Base-by-base conservation (phyloP, 2,888 invertebrate genomes). In the Epinotia nisella region DNA sequence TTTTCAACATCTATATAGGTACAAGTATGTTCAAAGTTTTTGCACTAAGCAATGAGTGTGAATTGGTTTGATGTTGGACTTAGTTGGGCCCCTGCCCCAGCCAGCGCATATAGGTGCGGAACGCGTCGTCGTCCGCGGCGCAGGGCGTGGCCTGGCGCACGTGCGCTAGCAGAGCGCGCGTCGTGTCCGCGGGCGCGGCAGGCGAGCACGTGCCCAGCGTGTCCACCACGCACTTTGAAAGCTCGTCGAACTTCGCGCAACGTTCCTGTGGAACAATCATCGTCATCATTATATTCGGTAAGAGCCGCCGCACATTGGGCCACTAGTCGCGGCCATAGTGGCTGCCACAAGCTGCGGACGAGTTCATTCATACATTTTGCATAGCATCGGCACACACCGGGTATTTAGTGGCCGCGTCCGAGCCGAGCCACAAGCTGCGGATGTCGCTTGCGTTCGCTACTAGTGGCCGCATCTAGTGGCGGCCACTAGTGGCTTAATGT, bases 101-200 rank as follows among this genome's bases (percentile, higher is more conserved):
- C 71, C 71, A 71, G 13, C 60, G 53, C 35, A 53, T 60, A 45
- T 71, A 71, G 45, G 53, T 41, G 9, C 59, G 71, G 55, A 66
- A 66, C 1, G 53, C 1, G 2, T 66, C 59, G n/a, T 71, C 60
- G n/a, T 61, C 67, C 39, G 19, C 59, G 1, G 71, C 55, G 72
- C 72, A 72, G 9, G 72, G 72, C 56, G 61, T 67, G 35, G 61
- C 56, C 60, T 68, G 67, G 21, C 72, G 72, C 15, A 72, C 29
- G 17, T 72, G 61, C 21, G 55, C 56, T 10, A 72, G 35, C 17
- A 72, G 49, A 29, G 61, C 67, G 5, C 21, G 56, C 39, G 56
- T 56, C 72, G 67, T 68, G 56, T 68, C 61, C 11, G 56, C 67
- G n/a, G 72, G 67, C 4, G 72, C 49, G 13, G 61, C 10, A 11